Evolutionary conservation across 2,888 invertebrate genomes (phyloP).

Genomic region (Brenthis daphne): DNA sequence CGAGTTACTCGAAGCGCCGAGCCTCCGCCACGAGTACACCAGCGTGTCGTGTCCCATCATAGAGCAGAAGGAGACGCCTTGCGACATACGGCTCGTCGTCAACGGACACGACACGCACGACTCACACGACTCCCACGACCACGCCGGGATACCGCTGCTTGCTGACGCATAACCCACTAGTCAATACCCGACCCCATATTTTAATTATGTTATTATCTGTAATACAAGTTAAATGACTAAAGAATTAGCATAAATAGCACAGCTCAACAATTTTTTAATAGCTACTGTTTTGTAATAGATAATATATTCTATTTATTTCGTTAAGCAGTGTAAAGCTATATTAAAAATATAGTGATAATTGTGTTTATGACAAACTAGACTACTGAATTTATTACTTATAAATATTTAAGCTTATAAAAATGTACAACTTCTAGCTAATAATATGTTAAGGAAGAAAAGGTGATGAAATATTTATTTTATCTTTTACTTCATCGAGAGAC

Average conservation of each 20-base stretch:
- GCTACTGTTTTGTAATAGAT: too few relatives aligned
- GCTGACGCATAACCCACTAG: conserved; percentile 50
- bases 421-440: too few relatives aligned
- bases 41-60: conserved; percentile 89
- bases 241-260: too few relatives aligned
- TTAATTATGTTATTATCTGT: not conserved
- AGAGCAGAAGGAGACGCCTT: conserved; percentile 63
- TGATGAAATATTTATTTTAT: conserved; percentile 18
- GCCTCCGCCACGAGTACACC: conserved; percentile 75
- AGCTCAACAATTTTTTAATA: too few relatives aligned
- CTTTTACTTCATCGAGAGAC: not conserved
- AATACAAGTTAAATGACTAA: too few relatives aligned
- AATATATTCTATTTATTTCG: too few relatives aligned
- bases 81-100: conserved; percentile 70
- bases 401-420: too few relatives aligned
- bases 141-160: conserved; percentile 68
- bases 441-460: conserved; percentile 1
- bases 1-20: conserved; percentile 70
- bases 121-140: conserved; percentile 51
- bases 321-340: too few relatives aligned
- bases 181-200: conserved; percentile 6
- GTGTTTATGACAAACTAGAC: too few relatives aligned
- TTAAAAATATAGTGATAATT: too few relatives aligned
- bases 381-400: too few relatives aligned
- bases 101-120: conserved; percentile 49